Evolutionary conservation across 2,888 invertebrate species (phyloP), one percentile per base, ranked within the genome.

Genomic region (Parasteatoda lunata): DNA sequence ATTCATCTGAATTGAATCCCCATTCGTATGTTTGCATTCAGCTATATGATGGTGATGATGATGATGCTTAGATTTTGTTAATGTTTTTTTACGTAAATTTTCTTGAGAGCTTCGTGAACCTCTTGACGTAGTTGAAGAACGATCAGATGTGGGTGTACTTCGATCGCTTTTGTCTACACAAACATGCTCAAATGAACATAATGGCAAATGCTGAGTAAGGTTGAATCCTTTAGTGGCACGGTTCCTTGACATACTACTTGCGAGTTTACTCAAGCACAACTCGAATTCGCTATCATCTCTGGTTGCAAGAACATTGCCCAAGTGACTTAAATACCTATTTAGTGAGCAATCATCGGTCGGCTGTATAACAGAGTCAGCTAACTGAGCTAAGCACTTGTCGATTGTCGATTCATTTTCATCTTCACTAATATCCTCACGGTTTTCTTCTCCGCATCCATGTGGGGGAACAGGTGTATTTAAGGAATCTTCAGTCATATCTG

Each of bases 401-500:
- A 88, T 88, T 30, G 30, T 30, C 13, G 88, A 79, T 8, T 79
- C 76, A 49, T 81, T 87, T 79, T 88, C 88, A 13, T 88, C 88
- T 76, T 88, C 88, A 65, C 88, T 88, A 5, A 82, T 52, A 3
- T 88, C 88, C 30, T 83, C 73, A 11, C 45, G 64, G n/a, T 70
- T 82, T 47, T 79, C 83, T 48, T 79, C 83, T n/a, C 48, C 78
- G 48, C 77, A 66, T 3, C 59, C 85, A 72, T 66, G 66, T 30
- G 66, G 65, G 9, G 77, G 80, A 3, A 77, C 54, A 9, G 80
- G 80, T 1, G 78, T 81, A 52, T 89, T 89, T 30, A 89, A 48
- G 13, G 89, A 89, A 81, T 89, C 89, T 70, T 89, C 87, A 9
- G 89, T 89, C 84, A 89, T 87, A 13, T 89, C 89, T 4, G 89